These are phyloP conservation scores for Conomelus anceps DNA, from an alignment of 2,888 invertebrate species.

Conservation along the genomic window DNA sequence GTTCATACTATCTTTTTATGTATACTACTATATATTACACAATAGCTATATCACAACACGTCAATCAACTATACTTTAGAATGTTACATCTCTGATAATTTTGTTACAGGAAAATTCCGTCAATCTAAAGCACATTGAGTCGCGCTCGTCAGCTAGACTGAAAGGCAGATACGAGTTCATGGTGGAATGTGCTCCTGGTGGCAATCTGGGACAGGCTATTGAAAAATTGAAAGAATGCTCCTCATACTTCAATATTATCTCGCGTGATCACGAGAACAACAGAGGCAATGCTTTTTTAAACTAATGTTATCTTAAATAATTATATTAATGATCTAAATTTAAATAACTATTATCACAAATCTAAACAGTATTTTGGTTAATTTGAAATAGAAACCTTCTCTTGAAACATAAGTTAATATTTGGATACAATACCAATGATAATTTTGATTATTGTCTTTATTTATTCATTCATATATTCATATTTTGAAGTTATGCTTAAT, in stretches of 20 bases:
- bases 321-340: neutral
- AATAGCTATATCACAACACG: neutral
- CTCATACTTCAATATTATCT: slow-evolving; percentile 78
- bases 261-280: slow-evolving; percentile 79
- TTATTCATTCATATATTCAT: too few species aligned
- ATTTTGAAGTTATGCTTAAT: too few species aligned
- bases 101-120: slow-evolving; percentile 49
- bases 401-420: too few species aligned
- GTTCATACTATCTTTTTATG: too few species aligned
- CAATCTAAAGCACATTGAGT: slow-evolving; percentile 89
- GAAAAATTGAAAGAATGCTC: slow-evolving; percentile 63
- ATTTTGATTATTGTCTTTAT: too few species aligned
- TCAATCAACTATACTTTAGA: neutral
- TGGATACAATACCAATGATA: too few species aligned
- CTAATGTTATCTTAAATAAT: neutral
- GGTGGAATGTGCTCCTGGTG: slow-evolving; percentile 78
- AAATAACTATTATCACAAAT: neutral
- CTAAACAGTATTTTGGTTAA: neutral
- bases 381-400: neutral
- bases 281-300: too few species aligned
- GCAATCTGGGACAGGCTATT: slow-evolving; percentile 62
- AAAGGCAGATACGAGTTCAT: slow-evolving; percentile 82
- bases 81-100: neutral
- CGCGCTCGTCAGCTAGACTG: slow-evolving; percentile 74
- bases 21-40: too few species aligned